Conservation (phyloP, 2,113 vertebrate genomes). For the Stigmatopora nigra region DNA sequence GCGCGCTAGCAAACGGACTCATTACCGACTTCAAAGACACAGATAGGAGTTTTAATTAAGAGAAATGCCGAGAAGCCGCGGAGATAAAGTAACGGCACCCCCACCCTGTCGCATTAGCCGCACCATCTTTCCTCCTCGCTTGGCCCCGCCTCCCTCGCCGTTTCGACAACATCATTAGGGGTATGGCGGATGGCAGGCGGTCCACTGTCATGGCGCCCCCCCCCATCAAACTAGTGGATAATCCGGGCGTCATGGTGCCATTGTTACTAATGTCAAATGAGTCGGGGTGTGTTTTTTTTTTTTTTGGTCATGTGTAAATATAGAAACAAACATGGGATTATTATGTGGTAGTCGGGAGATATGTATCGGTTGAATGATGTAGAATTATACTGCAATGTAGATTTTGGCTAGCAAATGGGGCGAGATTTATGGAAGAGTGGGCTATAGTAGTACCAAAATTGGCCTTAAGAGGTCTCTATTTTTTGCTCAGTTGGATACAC, state of each 20-base stretch:
- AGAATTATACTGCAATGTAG: too few species aligned
- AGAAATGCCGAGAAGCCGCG: slow-evolving; percentile 63
- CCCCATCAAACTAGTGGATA: slow-evolving; percentile 43
- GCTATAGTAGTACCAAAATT: too few species aligned
- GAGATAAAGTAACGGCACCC: slow-evolving; percentile 61
- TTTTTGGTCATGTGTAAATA: slow-evolving; percentile 27
- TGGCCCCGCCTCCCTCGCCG: slow-evolving; percentile 47
- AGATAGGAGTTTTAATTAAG: slow-evolving; percentile 81
- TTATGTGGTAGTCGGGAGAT: slow-evolving; percentile 5
- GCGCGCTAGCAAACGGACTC: slow-evolving; percentile 69
- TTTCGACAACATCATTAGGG: slow-evolving; percentile 67
- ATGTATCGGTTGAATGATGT: too few species aligned
- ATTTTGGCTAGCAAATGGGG: too few species aligned
- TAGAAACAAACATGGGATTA: slow-evolving; percentile 51
- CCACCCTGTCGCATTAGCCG: neutral
- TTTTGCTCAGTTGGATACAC: too few species aligned
- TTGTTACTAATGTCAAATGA: slow-evolving; percentile 51
- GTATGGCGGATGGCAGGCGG: slow-evolving; percentile 38
- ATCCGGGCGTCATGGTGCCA: slow-evolving; percentile 52
- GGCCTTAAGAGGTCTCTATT: too few species aligned
- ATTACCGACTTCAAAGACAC: slow-evolving; percentile 78
- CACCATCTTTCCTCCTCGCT: neutral
- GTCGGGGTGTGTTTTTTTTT: slow-evolving; percentile 44
- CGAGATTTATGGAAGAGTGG: too few species aligned
- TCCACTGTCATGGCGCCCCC: slow-evolving; percentile 29